Base-by-base conservation (phyloP, 2,797 vertebrate species). In the Anguilla anguilla region DNA sequence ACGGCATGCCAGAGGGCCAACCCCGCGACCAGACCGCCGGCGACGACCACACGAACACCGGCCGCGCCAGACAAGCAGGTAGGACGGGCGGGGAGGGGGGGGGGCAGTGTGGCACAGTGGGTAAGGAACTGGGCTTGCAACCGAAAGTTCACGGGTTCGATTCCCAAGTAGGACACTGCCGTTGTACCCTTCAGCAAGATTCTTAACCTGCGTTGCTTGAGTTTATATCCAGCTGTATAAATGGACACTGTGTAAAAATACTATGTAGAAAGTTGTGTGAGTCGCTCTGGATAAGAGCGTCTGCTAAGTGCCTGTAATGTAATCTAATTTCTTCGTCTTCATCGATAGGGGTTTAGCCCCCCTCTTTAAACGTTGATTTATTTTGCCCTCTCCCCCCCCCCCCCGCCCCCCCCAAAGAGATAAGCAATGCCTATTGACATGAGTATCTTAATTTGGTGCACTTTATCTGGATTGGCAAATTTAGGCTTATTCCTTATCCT, bases 1-100 rank as follows among this genome's bases (percentile, higher is more conserved):
- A 98, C 96, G 97, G 97, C 91, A 98, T 98, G 97, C 98, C 98
- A 39, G 98, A 99, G 95, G 96, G 94, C 93, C 98, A 97, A 95
- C 96, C 96, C 93, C 96, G 95, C 93, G 97, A 97, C 64, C 97
- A 98, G 89, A 96, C 97, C 96, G 25, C 64, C n/a, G 64, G 86
- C 74, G 51, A 17, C 43, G 17, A 81, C 39, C 19, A 25, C 39
- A 9, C 13, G 35, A 97, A 95, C 95, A 91, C 95, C 83, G 95
- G 95, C 93, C 94, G 97, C 86, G 74, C 13, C 15, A 96, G 96
- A 95, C 96, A 97, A 89, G 92, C 98, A 97, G 98, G 98, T 99
- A 96, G 96, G 97, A 93, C 88, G 85, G 64, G 77, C 22, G 9
- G 35, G 13, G n/a, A n/a, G n/a, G 17, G 39, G n/a, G n/a, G 19